These are phyloP conservation scores for Coptodon bakossiorum DNA, from an alignment of 2,113 vertebrate genomes.

Conservation along the genomic window DNA sequence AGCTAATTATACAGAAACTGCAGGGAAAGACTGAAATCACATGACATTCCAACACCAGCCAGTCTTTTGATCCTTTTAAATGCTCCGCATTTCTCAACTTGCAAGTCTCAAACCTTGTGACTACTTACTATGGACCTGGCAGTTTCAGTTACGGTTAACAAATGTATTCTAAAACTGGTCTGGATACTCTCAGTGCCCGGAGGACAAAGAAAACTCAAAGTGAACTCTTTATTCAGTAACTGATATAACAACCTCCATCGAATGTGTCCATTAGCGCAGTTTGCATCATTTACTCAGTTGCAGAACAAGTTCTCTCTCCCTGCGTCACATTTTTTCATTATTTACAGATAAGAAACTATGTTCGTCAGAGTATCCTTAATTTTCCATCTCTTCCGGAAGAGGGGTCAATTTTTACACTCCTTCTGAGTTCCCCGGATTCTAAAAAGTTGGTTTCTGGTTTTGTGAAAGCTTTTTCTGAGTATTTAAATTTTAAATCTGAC, in stretches of 20 bases:
- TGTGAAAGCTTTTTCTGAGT: no score
- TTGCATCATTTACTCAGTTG: no score
- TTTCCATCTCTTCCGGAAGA: no score
- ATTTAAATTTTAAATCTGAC: no score
- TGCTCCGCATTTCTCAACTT: not conserved
- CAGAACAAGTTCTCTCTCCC: no score
- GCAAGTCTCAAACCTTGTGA: conserved; percentile 1
- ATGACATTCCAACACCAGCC: conserved; percentile 20
- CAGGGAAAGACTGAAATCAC: conserved; percentile 3
- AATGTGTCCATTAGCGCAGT: no score
- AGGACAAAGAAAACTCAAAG: not conserved
- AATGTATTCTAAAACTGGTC: not conserved
- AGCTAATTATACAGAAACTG: not conserved
- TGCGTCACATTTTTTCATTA: no score
- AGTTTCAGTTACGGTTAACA: not conserved
- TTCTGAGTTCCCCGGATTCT: no score
- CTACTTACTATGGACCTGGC: not conserved
- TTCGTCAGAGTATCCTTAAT: no score
- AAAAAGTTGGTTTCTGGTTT: no score
- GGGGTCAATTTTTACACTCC: no score
- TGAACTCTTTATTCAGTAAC: not conserved
- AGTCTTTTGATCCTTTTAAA: conserved; percentile 5
- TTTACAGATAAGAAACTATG: no score
- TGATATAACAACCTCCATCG: not conserved
- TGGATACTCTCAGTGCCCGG: not conserved